Base-by-base conservation (phyloP, 2,888 invertebrate species). In the Drosophila ezoana region DNA sequence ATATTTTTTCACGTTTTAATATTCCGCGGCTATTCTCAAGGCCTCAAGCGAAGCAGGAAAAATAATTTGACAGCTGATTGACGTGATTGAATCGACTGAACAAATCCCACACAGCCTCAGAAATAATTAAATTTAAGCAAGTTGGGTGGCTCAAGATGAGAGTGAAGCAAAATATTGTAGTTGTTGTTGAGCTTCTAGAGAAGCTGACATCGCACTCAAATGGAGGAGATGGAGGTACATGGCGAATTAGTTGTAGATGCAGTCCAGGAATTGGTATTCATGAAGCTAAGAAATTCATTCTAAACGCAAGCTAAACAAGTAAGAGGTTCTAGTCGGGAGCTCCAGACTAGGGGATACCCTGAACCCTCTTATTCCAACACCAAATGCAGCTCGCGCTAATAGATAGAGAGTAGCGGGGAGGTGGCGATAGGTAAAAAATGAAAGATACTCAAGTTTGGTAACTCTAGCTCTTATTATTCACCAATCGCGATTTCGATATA, bases 31-130 rank as follows among this genome's bases (percentile, higher is more conserved):
- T 16, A 38, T 13, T 33, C 23, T 11, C 20, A 16, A 16, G 11
- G 14, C 33, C 40, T 33, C 13, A 37, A 23, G 41, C 43, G 32
- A 28, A 33, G 38, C 61, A 18, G 23, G 0, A 37, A 16, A 23
- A 4, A 28, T 18, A 35, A 35, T 43, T 62, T 74, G 79, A 71
- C 79, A 62, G 41, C 10, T 79, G 79, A 79, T 77, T 74, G 79
- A 80, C 81, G 35, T 66, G 64, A 79, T 70, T 78, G 61, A 72
- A 60, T 76, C 48, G 63, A 20, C 56, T 11, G 16, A 33, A 32
- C 32, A 51, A 72, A 49, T 16, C 45, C 59, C 37, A 41, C 56
- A 32, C 40, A 14, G 57, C 52, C 14, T 23, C 20, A 8, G 20
- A 20, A 20, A 56, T 70, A 63, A 75, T 77, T 67, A 11, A 56